Conservation (phyloP, 23 tunicate species). For the Ciona savignyi region DNA sequence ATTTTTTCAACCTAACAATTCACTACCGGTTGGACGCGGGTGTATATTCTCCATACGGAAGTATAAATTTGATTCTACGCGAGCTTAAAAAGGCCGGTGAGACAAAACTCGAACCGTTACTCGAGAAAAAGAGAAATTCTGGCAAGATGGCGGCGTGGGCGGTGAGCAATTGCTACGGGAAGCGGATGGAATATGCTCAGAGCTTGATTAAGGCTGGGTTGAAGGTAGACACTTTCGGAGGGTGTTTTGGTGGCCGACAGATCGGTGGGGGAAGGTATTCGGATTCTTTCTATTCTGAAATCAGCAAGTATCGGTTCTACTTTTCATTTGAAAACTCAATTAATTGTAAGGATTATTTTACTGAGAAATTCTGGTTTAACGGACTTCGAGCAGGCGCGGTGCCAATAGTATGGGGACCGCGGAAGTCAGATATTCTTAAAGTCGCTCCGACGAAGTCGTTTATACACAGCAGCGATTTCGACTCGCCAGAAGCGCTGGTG, state of each 20-base stretch:
- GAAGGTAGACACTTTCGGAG: not conserved
- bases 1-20: not conserved
- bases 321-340: not conserved
- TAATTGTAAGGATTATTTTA: not conserved
- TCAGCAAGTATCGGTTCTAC: not conserved
- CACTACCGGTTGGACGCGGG: not conserved
- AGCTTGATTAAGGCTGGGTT: not conserved
- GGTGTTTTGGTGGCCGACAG: not conserved
- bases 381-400: not conserved
- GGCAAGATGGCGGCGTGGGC: conserved; percentile 5
- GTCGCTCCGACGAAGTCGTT: not conserved
- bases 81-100: conserved; percentile 56
- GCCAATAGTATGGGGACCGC: not conserved
- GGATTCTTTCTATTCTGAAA: not conserved
- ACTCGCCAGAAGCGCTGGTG: not conserved
- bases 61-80: conserved; percentile 31
- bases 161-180: not conserved
- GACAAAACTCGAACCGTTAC: conserved; percentile 39
- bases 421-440: not conserved
- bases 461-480: not conserved
- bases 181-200: not conserved
- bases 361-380: not conserved
- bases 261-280: conserved; percentile 16
- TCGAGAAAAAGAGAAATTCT: conserved; percentile 41
- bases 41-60: not conserved